phyloP scores from a whole-genome alignment of 2,888 invertebrate genomes.

The Dryococelus australis region DNA sequence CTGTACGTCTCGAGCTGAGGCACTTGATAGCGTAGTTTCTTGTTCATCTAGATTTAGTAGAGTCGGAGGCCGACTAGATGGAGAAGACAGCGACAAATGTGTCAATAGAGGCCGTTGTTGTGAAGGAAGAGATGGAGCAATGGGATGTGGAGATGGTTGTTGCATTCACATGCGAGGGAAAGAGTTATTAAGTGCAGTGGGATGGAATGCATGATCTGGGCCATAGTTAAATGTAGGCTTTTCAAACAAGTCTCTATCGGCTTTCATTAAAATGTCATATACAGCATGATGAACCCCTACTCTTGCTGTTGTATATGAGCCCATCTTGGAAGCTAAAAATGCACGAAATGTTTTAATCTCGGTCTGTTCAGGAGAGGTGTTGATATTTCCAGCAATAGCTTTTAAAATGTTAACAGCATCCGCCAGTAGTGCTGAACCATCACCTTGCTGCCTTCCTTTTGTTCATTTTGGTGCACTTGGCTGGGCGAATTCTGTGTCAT shows the following conservation, averaged over 20 bases:
- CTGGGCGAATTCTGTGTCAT: not conserved
- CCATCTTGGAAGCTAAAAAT: slow-evolving; percentile 6
- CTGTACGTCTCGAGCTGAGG: not conserved
- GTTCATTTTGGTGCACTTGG: not conserved
- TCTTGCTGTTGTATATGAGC: not conserved
- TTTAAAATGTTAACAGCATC: slow-evolving; percentile 2
- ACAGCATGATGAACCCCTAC: not conserved
- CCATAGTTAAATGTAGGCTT: not conserved
- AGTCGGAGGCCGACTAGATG: no score
- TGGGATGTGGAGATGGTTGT: not conserved
- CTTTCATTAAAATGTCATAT: not conserved
- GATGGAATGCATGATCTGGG: not conserved
- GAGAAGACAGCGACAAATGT: no score
- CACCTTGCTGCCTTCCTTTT: not conserved
- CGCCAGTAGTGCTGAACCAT: no score
- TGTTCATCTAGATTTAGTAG: no score
- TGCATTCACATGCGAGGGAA: not conserved
- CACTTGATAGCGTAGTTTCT: no score
- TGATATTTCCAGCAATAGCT: not conserved
- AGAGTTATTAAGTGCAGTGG: not conserved
- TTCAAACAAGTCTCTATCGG: not conserved
- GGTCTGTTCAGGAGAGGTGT: slow-evolving; percentile 5
- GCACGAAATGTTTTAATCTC: not conserved
- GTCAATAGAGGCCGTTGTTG: not conserved
- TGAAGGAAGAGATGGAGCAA: not conserved